Conservation (phyloP, 2,113 vertebrate genomes). For the Mugil cephalus region DNA sequence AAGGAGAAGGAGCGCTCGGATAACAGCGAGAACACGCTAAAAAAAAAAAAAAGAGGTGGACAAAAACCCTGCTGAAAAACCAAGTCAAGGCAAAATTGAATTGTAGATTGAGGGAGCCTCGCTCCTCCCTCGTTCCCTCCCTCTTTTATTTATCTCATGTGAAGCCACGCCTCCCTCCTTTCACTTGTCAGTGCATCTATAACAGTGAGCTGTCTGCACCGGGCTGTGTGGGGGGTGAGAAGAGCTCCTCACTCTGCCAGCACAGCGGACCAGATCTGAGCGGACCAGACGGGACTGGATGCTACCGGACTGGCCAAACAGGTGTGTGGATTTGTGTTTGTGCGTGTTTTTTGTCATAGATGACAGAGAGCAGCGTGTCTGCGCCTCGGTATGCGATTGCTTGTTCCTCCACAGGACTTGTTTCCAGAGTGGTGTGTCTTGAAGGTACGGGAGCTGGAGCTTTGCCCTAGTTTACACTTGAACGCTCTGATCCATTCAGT, state of each 20-base stretch:
- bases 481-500: conserved; percentile 70
- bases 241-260: conserved; percentile 64
- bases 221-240: conserved; percentile 75
- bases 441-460: conserved; percentile 67
- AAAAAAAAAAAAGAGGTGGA: conserved; percentile 32
- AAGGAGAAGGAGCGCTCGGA: conserved; percentile 18
- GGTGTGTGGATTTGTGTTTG: conserved; percentile 68
- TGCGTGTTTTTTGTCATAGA: conserved; percentile 35
- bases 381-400: conserved; percentile 29
- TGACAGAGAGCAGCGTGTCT: conserved; percentile 50
- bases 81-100: conserved; percentile 75
- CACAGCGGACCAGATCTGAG: conserved; percentile 56
- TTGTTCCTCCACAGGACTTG: conserved; percentile 62
- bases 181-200: conserved; percentile 85
- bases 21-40: conserved; percentile 24
- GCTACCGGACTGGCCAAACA: conserved; percentile 64
- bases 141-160: conserved; percentile 82
- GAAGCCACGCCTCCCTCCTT: conserved; percentile 83
- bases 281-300: conserved; percentile 61
- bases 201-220: conserved; percentile 82
- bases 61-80: conserved; percentile 40
- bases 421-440: conserved; percentile 56
- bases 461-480: conserved; percentile 83
- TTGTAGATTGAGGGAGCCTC: conserved; percentile 82
- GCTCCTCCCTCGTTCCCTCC: conserved; percentile 78